Base-by-base conservation (phyloP, 2,888 invertebrate genomes). In the Philereme transversata region DNA sequence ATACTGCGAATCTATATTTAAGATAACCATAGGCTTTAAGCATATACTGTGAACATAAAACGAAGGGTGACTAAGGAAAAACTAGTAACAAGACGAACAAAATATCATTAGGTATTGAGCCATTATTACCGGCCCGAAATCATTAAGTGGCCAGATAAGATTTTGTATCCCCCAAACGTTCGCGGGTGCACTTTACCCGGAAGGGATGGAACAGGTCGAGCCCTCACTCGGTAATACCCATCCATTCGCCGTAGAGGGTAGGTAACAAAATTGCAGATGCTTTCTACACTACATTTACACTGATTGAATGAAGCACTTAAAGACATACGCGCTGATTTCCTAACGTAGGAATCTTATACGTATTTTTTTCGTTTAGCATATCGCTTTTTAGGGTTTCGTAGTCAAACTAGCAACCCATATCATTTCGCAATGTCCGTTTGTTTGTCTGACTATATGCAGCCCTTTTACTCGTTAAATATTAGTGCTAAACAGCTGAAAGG, bases 141-240 rank as follows among this genome's bases (percentile, higher is more conserved):
- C 41, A 46, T 46, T 44, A 50, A 54, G 49, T 59, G 44, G 40
- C 53, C 44, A 43, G 56, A 56, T 59, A 53, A 59, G 45, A 55
- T 49, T 59, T 43, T 48, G 54, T 54, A 49, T 59, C 44, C 44
- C 44, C 44, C 47, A 55, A 38, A 5, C 51, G 48, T 46, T 36
- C 36, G 43, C 48, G 54, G 69, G 53, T 67, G 62, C 65, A 67
- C 65, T 68, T 67, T 48, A 64, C 54, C 48, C 54, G 53, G 58
- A 65, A 70, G 60, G 59, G 62, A 70, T 61, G 68, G 65, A 57
- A 52, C 59, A 65, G 70, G 70, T 67, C 65, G 57, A 38, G 62
- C 60, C 70, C 70, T 62, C 65, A 60, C 59, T 64, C 46, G 49
- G 65, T 63, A 64, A 68, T 62, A 65, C 61, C 62, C 70, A 67